phyloP scores from a whole-genome alignment of 2,888 invertebrate genomes.

The Drosophila borborema region DNA sequence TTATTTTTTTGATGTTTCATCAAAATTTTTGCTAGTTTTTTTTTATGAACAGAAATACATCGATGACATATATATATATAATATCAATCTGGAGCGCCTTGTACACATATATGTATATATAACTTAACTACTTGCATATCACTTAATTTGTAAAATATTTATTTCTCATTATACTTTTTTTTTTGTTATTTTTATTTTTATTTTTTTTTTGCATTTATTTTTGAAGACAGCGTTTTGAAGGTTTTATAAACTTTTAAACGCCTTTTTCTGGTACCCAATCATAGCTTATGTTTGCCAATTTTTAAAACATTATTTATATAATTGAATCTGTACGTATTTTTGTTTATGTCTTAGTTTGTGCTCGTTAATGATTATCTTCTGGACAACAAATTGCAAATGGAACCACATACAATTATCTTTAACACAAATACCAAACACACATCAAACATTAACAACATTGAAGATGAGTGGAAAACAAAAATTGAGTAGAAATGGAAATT shows the following conservation, averaged over 20 bases:
- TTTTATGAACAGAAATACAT: conserved; percentile 57
- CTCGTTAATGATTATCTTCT: conserved; percentile 36
- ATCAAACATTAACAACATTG: conserved; percentile 42
- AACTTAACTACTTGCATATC: conserved; percentile 56
- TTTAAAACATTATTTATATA: conserved; percentile 14
- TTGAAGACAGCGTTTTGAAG: conserved; percentile 23
- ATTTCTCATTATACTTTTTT: conserved; percentile 2
- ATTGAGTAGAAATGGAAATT: conserved; percentile 3
- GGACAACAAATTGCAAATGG: conserved; percentile 32
- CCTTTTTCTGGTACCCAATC: conserved; percentile 35
- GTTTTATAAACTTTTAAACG: conserved; percentile 59
- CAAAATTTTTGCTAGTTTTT: conserved; percentile 40
- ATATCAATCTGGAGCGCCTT: conserved; percentile 59
- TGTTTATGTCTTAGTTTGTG: conserved; percentile 42
- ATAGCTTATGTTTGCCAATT: conserved; percentile 14
- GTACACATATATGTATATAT: conserved; percentile 29
- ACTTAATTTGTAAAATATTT: conserved; percentile 54
- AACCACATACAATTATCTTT: conserved; percentile 25
- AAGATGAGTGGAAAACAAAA: conserved; percentile 13
- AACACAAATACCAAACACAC: conserved; percentile 22
- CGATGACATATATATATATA: conserved; percentile 51
- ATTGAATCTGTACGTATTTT: conserved; percentile 27
- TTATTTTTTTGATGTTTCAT: conserved; percentile 51
- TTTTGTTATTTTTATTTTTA: background rate
- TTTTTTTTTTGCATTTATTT: conserved; percentile 11